Conservation (phyloP, 37 sponge, comb jelly and placozoan species). For the Petrosia ficiformis region DNA sequence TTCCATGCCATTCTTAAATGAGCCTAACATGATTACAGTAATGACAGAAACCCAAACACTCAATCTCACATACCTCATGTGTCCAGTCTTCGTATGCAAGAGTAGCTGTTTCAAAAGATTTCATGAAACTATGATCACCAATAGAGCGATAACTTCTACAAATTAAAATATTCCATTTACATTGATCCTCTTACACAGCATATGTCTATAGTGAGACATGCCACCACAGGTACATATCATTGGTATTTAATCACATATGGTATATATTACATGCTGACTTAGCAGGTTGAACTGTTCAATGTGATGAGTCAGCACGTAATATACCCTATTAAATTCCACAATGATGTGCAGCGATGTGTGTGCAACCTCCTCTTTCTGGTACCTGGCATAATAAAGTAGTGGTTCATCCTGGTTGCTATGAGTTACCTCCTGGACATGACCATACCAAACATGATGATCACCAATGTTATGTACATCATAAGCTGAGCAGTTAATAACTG, state of each 20-base stretch:
- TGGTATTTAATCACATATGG: not conserved
- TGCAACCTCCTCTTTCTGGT: no score
- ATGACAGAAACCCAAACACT: no score
- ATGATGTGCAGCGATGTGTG: no score
- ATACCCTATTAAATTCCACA: no score
- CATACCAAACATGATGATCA: constrained; percentile 45
- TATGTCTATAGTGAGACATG: not conserved
- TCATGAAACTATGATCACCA: constrained; percentile 32
- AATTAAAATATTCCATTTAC: no score
- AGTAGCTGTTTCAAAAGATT: constrained; percentile 30
- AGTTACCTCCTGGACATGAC: not conserved
- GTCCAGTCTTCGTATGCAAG: constrained; percentile 35
- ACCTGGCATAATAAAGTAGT: constrained; percentile 43
- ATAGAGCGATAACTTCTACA: constrained; percentile 26
- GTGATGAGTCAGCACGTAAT: no score
- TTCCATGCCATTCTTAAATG: constrained; percentile 49
- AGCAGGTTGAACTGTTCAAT: no score
- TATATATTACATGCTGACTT: no score
- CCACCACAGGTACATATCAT: not conserved
- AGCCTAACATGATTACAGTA: constrained; percentile 12
- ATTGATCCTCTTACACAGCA: not conserved
- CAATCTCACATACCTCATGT: constrained; percentile 25
- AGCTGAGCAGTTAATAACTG: constrained; percentile 19
- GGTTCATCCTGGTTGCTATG: not conserved
- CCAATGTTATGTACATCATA: constrained; percentile 16